These are phyloP conservation scores for Alauda arvensis DNA, from an alignment of 2,797 vertebrate species.

Conservation along the genomic window DNA sequence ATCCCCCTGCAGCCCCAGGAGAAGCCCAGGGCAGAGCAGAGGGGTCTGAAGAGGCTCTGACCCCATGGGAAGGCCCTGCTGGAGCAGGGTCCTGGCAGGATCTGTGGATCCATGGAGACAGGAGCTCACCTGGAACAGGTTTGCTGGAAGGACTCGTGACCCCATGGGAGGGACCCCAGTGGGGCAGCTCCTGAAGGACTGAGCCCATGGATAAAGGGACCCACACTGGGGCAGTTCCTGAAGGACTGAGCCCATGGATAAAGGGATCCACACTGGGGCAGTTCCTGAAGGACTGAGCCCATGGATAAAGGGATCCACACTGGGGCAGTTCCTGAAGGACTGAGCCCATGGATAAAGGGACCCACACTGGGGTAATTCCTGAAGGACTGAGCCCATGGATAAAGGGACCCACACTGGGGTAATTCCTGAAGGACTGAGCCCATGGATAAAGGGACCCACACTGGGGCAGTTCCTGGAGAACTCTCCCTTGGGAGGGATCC, in stretches of 20 bases:
- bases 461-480: not conserved
- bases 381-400: not conserved
- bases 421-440: not conserved
- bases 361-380: not conserved
- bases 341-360: not conserved
- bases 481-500: not conserved
- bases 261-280: not conserved
- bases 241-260: not conserved
- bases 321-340: not conserved
- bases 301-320: not conserved
- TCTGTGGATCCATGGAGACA: not conserved
- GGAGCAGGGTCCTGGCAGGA: not conserved
- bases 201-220: not conserved
- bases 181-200: not conserved
- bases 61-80: not conserved
- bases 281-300: not conserved
- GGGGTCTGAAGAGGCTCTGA: not conserved
- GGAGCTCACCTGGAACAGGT: not conserved
- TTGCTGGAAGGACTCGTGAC: not conserved
- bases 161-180: not conserved
- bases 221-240: not conserved
- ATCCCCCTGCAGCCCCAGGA: not conserved
- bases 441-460: not conserved
- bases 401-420: not conserved
- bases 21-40: not conserved